Evolutionary conservation across 2,113 vertebrate genomes (phyloP).

Genomic region (Aphelocoma coerulescens): DNA sequence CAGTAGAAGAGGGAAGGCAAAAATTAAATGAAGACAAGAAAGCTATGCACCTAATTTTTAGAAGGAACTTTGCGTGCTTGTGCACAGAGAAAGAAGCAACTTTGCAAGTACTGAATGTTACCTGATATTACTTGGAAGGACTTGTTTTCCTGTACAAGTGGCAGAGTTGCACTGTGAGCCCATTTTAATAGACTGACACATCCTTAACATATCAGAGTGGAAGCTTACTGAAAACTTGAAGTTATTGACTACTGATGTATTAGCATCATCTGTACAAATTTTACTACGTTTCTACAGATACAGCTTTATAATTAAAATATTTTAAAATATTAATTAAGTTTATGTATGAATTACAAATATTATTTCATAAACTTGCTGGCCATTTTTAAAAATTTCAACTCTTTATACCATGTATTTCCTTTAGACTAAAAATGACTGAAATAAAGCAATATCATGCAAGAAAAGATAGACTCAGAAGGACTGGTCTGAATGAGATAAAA

Average conservation of each 20-base stretch:
- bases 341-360: background rate
- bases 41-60: background rate
- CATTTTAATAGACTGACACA: background rate
- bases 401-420: background rate
- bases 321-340: background rate
- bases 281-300: background rate
- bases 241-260: background rate
- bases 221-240: background rate
- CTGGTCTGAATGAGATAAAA: background rate
- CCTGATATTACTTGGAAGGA: background rate
- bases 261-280: background rate
- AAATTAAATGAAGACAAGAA: background rate
- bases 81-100: background rate
- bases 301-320: background rate
- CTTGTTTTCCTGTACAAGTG: background rate
- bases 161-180: background rate
- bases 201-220: background rate
- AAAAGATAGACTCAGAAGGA: background rate
- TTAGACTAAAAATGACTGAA: constrained; percentile 12
- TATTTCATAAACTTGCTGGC: background rate
- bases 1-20: background rate
- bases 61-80: background rate
- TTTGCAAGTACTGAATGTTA: background rate
- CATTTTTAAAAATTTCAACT: background rate
- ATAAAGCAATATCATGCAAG: background rate